Evolutionary conservation across 2,113 vertebrate genomes (phyloP).

Genomic region (Epinephelus lanceolatus): DNA sequence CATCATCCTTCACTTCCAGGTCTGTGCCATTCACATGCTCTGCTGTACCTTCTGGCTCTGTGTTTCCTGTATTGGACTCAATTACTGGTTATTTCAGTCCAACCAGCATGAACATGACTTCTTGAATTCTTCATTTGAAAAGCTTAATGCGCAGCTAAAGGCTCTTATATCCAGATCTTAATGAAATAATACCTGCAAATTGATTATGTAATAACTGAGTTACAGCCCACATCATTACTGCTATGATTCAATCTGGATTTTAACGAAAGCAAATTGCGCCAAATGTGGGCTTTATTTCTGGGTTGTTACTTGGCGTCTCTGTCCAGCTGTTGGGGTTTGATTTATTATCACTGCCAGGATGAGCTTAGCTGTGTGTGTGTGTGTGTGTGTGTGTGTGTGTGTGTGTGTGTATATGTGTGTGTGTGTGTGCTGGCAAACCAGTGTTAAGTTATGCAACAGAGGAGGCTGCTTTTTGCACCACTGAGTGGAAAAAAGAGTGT

Average conservation of each 20-base stretch:
- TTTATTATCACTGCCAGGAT: not conserved
- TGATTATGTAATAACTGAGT: slow-evolving; percentile 23
- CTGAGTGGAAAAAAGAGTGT: not conserved
- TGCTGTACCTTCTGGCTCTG: not conserved
- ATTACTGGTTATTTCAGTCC: not conserved
- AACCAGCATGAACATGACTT: not conserved
- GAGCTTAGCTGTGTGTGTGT: slow-evolving; percentile 10
- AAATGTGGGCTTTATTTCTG: not conserved
- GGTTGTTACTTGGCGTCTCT: not conserved
- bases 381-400: slow-evolving; percentile 5
- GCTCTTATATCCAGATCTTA: not conserved
- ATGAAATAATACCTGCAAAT: not conserved
- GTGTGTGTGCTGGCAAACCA: not conserved
- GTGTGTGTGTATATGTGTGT: slow-evolving; percentile 11
- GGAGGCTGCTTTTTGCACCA: not conserved
- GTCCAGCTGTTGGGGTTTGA: slow-evolving; percentile 37
- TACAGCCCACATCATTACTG: not conserved
- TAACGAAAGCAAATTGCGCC: slow-evolving; percentile 10
- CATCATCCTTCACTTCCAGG: slow-evolving; percentile 99
- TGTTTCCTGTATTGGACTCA: not conserved
- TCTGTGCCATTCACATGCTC: slow-evolving; percentile 66
- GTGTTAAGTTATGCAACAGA: slow-evolving; percentile 13
- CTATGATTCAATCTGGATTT: slow-evolving; percentile 23
- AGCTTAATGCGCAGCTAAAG: not conserved
- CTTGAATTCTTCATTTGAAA: not conserved